These are phyloP conservation scores for Cantharis nigra DNA, from an alignment of 2,888 invertebrate genomes.

Conservation along the genomic window DNA sequence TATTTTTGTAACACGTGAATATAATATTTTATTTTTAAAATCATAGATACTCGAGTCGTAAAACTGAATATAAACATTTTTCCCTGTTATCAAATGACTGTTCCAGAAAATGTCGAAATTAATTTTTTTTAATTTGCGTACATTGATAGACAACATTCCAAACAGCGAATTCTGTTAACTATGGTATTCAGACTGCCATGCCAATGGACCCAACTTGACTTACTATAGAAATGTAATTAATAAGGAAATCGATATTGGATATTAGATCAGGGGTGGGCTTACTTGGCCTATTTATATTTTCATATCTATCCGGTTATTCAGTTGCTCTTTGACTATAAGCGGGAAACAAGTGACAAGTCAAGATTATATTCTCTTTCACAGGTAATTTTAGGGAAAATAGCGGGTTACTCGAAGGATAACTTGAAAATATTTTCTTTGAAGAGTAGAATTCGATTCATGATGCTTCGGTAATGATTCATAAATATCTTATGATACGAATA, in stretches of 20 bases:
- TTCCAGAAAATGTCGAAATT: neutral
- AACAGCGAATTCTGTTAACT: neutral
- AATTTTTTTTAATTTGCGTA: neutral
- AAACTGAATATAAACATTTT: neutral
- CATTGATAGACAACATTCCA: neutral
- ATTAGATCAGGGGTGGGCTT: no score
- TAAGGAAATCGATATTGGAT: no score
- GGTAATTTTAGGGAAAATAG: no score
- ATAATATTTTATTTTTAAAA: neutral
- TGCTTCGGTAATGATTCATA: neutral
- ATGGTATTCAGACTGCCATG: no score
- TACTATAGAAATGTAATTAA: no score
- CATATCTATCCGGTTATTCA: no score
- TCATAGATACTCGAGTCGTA: neutral
- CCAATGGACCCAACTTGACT: no score
- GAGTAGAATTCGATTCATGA: no score
- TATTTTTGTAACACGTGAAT: neutral
- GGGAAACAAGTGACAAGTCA: neutral
- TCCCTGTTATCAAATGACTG: neutral
- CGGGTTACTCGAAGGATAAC: no score
- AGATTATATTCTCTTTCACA: neutral
- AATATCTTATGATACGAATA: neutral
- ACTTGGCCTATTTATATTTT: no score
- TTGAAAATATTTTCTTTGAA: no score
- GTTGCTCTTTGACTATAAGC: no score